Conservation (phyloP, 2,888 invertebrate species). For the Salticus scenicus region DNA sequence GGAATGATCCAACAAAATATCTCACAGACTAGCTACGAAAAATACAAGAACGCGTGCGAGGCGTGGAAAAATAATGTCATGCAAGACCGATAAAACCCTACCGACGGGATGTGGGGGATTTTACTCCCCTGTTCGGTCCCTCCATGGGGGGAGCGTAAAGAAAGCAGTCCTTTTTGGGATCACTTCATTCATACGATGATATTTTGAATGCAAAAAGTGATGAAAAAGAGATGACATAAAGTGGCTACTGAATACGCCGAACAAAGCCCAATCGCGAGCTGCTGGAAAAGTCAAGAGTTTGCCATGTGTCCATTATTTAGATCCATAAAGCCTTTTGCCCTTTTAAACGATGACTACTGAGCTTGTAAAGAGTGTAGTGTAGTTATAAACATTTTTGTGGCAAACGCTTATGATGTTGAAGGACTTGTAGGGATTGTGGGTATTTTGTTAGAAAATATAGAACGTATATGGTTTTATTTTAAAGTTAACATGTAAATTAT, state of each 20-base stretch:
- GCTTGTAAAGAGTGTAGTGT: neutral
- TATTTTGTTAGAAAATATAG: no score
- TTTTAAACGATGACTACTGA: neutral
- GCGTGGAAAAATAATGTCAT: conserved; percentile 67
- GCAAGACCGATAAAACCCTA: conserved; percentile 53
- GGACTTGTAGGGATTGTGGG: no score
- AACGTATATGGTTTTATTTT: no score
- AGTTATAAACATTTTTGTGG: no score
- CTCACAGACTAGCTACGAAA: conserved; percentile 11
- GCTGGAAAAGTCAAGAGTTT: neutral
- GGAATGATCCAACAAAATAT: neutral
- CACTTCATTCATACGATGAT: conserved; percentile 53
- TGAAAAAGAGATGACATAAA: conserved; percentile 62
- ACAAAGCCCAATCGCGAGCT: conserved; percentile 36
- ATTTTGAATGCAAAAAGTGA: conserved; percentile 15
- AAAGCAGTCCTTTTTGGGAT: conserved; percentile 50
- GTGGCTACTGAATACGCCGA: conserved; percentile 53
- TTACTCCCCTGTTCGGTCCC: neutral
- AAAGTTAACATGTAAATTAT: no score
- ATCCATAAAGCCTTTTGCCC: neutral
- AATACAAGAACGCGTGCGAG: conserved; percentile 59
- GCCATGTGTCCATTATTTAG: conserved; percentile 1
- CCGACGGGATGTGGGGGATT: conserved; percentile 22
- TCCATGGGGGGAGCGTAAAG: neutral
- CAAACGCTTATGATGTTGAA: no score